These are phyloP conservation scores for Nothoprocta pentlandii DNA, from an alignment of 2,113 vertebrate species.

Conservation along the genomic window DNA sequence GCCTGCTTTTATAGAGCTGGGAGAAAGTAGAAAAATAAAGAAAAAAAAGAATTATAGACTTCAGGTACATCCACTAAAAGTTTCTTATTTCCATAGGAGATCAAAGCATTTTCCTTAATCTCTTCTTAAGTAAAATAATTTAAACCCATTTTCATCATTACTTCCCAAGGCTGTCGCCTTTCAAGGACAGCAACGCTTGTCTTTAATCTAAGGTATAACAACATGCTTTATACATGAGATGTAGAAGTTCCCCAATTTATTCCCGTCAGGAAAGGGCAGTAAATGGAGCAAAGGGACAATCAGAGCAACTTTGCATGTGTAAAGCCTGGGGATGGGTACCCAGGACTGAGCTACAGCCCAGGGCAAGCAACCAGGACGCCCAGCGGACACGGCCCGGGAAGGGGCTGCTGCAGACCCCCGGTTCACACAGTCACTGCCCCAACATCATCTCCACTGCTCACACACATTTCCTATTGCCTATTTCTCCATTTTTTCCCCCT, in stretches of 20 bases:
- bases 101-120: conserved; percentile 14
- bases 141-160: conserved; percentile 31
- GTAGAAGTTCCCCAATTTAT: conserved; percentile 59
- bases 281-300: conserved; percentile 48
- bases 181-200: conserved; percentile 21
- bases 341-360: neutral
- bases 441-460: no score
- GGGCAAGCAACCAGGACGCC: neutral
- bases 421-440: no score
- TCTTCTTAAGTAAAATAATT: conserved; percentile 51
- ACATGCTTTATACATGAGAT: neutral
- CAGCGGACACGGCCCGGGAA: no score
- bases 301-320: conserved; percentile 16
- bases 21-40: neutral
- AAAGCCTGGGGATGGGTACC: conserved; percentile 25
- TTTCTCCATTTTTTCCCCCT: no score
- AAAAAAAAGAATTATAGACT: neutral
- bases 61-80: neutral
- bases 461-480: no score
- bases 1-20: neutral
- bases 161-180: conserved; percentile 36
- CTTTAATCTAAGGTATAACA: conserved; percentile 36
- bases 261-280: neutral
- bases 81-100: neutral
- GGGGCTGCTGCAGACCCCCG: no score